Percentiles rank a stretch among this genome's conserved stretches.
Evolutionary conservation across 2,888 invertebrate species (phyloP).

Genomic region (Drosophila incognita): DNA sequence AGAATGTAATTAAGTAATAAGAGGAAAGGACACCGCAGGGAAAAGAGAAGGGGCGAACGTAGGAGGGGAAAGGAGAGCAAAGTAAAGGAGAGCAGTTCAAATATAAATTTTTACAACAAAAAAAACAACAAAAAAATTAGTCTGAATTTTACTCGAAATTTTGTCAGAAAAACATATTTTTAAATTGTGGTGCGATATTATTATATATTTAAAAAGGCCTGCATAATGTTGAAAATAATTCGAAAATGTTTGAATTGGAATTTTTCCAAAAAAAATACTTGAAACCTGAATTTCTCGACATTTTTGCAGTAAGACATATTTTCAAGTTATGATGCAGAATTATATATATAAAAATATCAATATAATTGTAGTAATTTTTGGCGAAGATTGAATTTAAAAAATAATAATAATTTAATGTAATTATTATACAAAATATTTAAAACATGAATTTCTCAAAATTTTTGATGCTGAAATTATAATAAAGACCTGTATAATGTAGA

Average conservation of each 20-base stretch:
- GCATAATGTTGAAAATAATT: not conserved
- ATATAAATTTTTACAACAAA: not conserved
- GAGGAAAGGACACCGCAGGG: constrained; percentile 5
- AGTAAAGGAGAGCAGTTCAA: not conserved
- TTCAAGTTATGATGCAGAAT: not conserved
- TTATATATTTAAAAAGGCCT: not conserved
- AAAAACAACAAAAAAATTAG: not conserved
- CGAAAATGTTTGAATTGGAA: not conserved
- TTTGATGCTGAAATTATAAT: not conserved
- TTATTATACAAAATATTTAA: not conserved
- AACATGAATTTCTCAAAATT: not conserved
- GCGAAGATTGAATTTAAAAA: not conserved
- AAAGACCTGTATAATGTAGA: not conserved
- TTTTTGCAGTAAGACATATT: not conserved
- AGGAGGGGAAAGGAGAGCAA: constrained; percentile 3
- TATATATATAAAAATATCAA: not conserved
- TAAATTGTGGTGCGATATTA: not conserved
- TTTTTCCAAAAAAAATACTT: too few relatives aligned
- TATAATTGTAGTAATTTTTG: not conserved
- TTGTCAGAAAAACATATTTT: not conserved
- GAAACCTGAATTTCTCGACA: not conserved
- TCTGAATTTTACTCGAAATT: not conserved
- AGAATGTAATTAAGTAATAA: constrained; percentile 68
- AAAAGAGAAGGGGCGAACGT: not conserved
- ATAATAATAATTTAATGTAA: not conserved